Percentiles rank a stretch among this genome's conserved stretches.
Conservation (phyloP, 2,113 vertebrate genomes). For the Rostratula benghalensis region DNA sequence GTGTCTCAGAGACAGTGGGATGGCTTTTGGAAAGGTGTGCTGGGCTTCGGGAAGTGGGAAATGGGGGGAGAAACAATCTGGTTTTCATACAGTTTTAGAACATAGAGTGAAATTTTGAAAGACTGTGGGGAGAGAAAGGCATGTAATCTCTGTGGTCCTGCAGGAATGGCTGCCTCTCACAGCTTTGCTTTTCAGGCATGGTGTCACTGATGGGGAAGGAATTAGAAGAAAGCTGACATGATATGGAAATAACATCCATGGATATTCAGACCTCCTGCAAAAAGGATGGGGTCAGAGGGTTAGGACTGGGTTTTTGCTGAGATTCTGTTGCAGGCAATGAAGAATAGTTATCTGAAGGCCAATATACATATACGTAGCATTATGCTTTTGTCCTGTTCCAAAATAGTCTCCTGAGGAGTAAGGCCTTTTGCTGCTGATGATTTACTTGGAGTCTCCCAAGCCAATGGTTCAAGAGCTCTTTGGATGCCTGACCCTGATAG, state of each 20-base stretch:
- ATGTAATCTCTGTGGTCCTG: not conserved
- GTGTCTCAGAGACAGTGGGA: not conserved
- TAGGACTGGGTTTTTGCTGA: not conserved
- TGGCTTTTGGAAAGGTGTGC: not conserved
- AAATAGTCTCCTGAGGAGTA: not conserved
- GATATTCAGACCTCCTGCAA: not conserved
- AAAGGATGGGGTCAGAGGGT: not conserved
- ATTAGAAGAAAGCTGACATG: not conserved
- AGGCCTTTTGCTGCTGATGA: not conserved
- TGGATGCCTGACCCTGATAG: not conserved
- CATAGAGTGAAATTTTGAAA: not conserved
- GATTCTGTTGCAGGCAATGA: not conserved
- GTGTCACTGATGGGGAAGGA: not conserved
- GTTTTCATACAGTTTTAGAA: not conserved
- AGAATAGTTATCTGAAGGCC: not conserved
- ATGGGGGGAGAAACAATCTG: accelerated
- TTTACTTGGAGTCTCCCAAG: not conserved
- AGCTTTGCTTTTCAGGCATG: not conserved
- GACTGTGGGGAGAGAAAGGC: not conserved
- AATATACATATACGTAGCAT: not conserved
- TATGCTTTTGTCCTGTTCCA: not conserved
- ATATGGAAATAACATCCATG: not conserved
- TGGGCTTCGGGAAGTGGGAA: not conserved
- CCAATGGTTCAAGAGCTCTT: not conserved
- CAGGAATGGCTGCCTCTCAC: not conserved